phyloP scores from a whole-genome alignment of 2,797 vertebrate species.

The Falco novaeseelandiae region DNA sequence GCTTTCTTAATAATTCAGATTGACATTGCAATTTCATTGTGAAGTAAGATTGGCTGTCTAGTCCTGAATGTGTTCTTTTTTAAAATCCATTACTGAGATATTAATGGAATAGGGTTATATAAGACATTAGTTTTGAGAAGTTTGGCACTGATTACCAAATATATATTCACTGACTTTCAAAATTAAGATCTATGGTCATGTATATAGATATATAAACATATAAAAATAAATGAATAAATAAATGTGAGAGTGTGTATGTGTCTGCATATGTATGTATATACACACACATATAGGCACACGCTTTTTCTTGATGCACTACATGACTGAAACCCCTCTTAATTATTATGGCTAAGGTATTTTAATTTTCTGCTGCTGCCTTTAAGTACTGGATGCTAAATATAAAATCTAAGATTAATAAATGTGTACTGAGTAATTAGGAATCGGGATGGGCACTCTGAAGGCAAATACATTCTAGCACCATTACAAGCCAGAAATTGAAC shows the following conservation, averaged over 20 bases:
- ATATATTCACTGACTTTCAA: neutral
- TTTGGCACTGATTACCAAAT: neutral
- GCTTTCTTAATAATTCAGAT: neutral
- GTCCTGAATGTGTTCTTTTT: neutral
- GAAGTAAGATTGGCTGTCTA: neutral
- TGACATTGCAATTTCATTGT: neutral
- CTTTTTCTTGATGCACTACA: neutral
- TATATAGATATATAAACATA: neutral
- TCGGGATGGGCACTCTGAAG: neutral
- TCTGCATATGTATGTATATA: neutral
- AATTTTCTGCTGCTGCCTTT: neutral
- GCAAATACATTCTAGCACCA: neutral
- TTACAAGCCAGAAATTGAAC: neutral
- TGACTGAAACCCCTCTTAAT: neutral
- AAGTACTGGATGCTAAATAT: neutral
- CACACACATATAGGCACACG: rapidly evolving
- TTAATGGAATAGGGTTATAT: neutral
- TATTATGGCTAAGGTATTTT: neutral
- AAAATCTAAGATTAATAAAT: neutral
- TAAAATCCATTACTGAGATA: neutral
- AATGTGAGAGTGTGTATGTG: neutral
- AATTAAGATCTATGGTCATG: neutral
- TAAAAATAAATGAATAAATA: neutral
- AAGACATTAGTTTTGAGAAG: neutral
- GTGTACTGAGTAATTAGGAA: neutral